phyloP scores from a whole-genome alignment of 2,113 vertebrate genomes.

The Oryzias javanicus region DNA sequence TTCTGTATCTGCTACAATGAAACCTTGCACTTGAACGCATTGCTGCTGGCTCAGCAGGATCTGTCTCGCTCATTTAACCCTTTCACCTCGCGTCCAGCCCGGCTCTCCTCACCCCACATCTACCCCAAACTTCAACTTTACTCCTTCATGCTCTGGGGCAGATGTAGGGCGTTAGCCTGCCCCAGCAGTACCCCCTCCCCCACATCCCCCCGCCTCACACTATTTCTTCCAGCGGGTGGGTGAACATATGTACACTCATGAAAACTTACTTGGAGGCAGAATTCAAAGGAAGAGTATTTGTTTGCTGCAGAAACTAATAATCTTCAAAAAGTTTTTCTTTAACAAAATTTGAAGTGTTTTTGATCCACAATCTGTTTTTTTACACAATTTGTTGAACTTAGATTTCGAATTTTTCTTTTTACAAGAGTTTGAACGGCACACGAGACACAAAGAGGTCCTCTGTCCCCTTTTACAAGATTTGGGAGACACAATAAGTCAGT shows the following conservation, averaged over 20 bases:
- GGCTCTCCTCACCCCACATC: conserved; percentile 34
- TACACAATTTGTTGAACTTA: conserved; percentile 22
- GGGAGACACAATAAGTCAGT: conserved; percentile 73
- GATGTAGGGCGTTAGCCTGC: conserved; percentile 45
- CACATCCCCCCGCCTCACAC: not conserved
- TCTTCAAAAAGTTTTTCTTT: conserved; percentile 3
- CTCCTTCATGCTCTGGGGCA: conserved; percentile 33
- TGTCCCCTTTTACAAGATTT: conserved; percentile 75
- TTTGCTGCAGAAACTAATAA: conserved; percentile 7
- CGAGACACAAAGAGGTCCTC: conserved; percentile 64
- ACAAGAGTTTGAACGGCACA: conserved; percentile 52
- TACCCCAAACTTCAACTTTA: conserved; percentile 18
- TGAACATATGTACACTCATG: not conserved
- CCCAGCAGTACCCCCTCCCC: conserved; percentile 15
- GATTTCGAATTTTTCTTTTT: conserved; percentile 39
- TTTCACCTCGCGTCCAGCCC: conserved; percentile 68
- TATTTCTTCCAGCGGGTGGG: too few species aligned
- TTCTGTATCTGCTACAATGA: conserved; percentile 80
- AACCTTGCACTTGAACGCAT: conserved; percentile 78
- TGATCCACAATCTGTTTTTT: conserved; percentile 31
- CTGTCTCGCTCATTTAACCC: conserved; percentile 73
- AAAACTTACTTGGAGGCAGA: conserved; percentile 13
- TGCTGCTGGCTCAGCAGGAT: conserved; percentile 80
- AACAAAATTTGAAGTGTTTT: conserved; percentile 18
- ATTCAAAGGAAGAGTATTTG: conserved; percentile 16